phyloP scores from a whole-genome alignment of 2,888 invertebrate species.

The Gymnosoma rotundatum region DNA sequence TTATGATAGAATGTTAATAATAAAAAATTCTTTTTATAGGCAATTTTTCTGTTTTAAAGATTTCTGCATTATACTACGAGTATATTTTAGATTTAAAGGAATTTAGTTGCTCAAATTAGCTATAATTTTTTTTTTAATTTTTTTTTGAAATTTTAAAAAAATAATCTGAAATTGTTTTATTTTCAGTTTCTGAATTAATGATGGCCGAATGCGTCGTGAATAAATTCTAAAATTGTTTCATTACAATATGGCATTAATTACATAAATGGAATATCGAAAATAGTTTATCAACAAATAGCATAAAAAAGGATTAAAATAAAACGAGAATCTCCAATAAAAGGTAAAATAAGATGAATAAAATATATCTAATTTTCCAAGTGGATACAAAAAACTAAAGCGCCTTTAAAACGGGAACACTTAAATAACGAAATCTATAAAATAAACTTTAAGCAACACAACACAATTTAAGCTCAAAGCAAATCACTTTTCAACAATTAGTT shows the following conservation, averaged over 20 bases:
- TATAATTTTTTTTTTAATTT: too few relatives aligned
- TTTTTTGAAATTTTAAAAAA: too few relatives aligned
- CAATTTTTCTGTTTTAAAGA: too few relatives aligned
- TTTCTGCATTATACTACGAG: too few relatives aligned
- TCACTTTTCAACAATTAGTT: slow-evolving; percentile 32
- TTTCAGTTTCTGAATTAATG: slow-evolving; percentile 22
- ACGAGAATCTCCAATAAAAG: slow-evolving; percentile 27
- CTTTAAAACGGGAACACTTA: background rate
- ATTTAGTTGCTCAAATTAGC: too few relatives aligned
- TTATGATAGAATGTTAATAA: too few relatives aligned
- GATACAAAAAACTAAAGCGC: slow-evolving; percentile 4
- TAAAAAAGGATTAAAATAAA: background rate
- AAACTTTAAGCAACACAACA: slow-evolving; percentile 21
- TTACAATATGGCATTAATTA: slow-evolving; percentile 18
- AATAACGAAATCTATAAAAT: slow-evolving; percentile 29
- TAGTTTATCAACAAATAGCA: background rate
- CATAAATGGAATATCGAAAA: background rate
- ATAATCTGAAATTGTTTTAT: background rate
- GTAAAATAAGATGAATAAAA: slow-evolving; percentile 30
- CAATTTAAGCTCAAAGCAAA: slow-evolving; percentile 65
- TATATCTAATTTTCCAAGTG: slow-evolving; percentile 19
- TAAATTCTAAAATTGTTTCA: background rate
- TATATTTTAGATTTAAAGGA: too few relatives aligned
- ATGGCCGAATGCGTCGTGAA: background rate
- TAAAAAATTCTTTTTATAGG: too few relatives aligned